Percentiles rank a stretch among this genome's conserved stretches.
These are phyloP conservation scores for Cerceris rybyensis DNA, from an alignment of 2,888 invertebrate genomes.

Conservation along the genomic window DNA sequence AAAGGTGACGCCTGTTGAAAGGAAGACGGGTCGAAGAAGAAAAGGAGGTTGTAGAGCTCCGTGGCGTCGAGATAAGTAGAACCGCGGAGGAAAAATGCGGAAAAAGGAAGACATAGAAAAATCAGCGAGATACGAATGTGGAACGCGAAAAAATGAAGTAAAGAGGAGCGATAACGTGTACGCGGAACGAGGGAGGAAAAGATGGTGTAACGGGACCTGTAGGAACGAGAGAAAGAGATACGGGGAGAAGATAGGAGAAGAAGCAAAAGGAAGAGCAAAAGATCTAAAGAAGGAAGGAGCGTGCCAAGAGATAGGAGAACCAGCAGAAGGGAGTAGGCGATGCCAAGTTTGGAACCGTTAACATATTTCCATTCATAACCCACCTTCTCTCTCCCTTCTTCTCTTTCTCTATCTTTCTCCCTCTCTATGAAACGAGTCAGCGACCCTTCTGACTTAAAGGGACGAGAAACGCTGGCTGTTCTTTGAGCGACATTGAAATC, in stretches of 20 bases:
- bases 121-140: not conserved
- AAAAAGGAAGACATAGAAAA: not conserved
- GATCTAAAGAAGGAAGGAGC: not conserved
- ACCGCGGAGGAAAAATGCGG: not conserved
- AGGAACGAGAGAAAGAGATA: not conserved
- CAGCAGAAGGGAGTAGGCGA: conserved; percentile 33
- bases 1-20: conserved; percentile 36
- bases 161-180: conserved; percentile 14
- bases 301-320: conserved; percentile 19
- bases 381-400: conserved; percentile 37
- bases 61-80: conserved; percentile 27
- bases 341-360: conserved; percentile 64
- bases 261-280: not conserved
- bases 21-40: not conserved
- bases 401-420: conserved; percentile 49
- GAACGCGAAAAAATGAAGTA: not conserved
- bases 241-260: conserved; percentile 1
- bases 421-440: conserved; percentile 58
- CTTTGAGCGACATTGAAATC: conserved; percentile 60
- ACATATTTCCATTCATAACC: conserved; percentile 71
- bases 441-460: conserved; percentile 63
- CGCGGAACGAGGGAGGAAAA: conserved; percentile 2
- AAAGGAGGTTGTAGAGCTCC: not conserved
- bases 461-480: conserved; percentile 23
- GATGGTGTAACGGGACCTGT: conserved; percentile 27